Conservation (phyloP, 2,888 invertebrate species). For the Spicauda simplicius region DNA sequence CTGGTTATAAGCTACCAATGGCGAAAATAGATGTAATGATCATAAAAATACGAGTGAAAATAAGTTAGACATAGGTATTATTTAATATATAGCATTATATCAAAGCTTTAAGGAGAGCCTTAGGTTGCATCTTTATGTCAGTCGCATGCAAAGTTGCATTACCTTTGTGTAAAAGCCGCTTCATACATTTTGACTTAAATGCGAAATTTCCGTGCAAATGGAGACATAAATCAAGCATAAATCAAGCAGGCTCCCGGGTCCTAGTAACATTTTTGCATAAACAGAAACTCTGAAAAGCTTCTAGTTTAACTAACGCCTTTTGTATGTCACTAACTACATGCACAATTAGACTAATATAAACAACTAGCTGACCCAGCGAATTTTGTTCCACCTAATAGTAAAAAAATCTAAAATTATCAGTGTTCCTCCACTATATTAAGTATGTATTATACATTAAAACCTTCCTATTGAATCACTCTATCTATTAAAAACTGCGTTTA, state of each 20-base stretch:
- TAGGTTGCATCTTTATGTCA: neutral
- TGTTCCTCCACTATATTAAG: too few species aligned
- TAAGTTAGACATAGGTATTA: neutral
- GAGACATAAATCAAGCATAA: constrained; percentile 21
- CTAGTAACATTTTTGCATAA: constrained; percentile 20
- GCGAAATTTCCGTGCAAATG: constrained; percentile 29
- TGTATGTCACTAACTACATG: neutral
- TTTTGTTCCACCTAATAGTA: too few species aligned
- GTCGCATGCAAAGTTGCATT: constrained; percentile 8
- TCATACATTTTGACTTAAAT: constrained; percentile 1
- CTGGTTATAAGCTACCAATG: too few species aligned
- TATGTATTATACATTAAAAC: too few species aligned
- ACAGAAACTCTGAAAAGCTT: constrained; percentile 29
- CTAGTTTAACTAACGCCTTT: constrained; percentile 6
- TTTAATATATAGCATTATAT: neutral
- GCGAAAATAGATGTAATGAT: too few species aligned
- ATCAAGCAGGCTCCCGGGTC: constrained; percentile 15
- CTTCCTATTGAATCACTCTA: too few species aligned
- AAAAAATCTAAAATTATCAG: too few species aligned
- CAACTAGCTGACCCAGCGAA: too few species aligned
- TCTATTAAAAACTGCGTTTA: too few species aligned
- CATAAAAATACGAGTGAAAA: too few species aligned
- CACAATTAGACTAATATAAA: too few species aligned
- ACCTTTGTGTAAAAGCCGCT: neutral
- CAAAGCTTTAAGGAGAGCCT: neutral